These are phyloP conservation scores for Lysiphlebus fabarum DNA, from an alignment of 1,140 invertebrate species.

Conservation along the genomic window DNA sequence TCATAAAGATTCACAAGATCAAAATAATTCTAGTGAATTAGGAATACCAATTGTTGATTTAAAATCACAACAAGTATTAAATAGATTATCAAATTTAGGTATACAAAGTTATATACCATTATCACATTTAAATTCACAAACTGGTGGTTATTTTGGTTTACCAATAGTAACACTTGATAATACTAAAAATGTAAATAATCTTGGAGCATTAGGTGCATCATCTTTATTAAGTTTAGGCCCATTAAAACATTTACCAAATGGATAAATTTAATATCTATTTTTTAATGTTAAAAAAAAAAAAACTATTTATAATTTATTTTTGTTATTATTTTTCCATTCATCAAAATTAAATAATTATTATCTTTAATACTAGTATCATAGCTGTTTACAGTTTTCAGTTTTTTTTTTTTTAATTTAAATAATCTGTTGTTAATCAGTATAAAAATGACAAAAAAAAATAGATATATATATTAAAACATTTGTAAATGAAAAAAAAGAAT, in stretches of 20 bases:
- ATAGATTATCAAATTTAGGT: conserved; percentile 63
- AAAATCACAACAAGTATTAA: conserved; percentile 63
- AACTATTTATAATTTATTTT: not conserved
- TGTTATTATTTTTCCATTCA: not conserved
- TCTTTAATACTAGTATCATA: no score
- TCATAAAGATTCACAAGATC: conserved; percentile 58
- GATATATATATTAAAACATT: no score
- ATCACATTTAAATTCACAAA: conserved; percentile 61
- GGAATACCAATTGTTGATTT: conserved; percentile 72
- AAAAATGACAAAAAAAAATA: no score
- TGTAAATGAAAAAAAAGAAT: no score
- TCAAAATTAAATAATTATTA: not conserved
- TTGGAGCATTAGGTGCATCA: conserved; percentile 64
- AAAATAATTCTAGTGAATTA: conserved; percentile 55
- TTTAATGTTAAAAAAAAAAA: conserved; percentile 2
- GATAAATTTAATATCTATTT: conserved; percentile 42
- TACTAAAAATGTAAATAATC: conserved; percentile 61
- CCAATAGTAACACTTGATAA: conserved; percentile 70
- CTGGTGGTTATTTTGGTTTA: conserved; percentile 65
- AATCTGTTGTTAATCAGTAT: no score
- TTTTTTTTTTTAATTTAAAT: no score
- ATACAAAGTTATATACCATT: conserved; percentile 73
- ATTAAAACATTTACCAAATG: conserved; percentile 61
- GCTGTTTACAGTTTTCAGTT: no score
- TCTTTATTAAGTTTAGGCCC: conserved; percentile 69